Evolutionary conservation across 2,113 vertebrate species (phyloP), one percentile per base, ranked within the genome.

Genomic region (Panthera tigris): DNA sequence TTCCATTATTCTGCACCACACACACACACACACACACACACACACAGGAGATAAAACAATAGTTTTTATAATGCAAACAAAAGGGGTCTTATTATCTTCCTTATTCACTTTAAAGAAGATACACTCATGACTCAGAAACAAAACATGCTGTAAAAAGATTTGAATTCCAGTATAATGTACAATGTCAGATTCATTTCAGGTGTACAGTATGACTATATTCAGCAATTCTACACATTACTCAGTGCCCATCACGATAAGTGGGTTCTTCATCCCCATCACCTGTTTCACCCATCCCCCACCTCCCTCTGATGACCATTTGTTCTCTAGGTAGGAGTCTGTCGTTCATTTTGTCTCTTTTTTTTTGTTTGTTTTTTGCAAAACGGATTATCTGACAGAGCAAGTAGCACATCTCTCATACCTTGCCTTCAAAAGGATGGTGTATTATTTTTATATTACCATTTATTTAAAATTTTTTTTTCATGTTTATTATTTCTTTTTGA

Each of bases 41-140:
- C 3, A 61, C 50, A 50, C 50, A 50, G 12, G 39, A 68, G 45
- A 73, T 73, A 36, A 88, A 68, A 65, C 39, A 52, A 73, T 71
- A 45, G 73, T 10, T 93, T 96, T 93, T 93, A 85, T 87, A 71
- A 57, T 95, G 23, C 41, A 87, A 91, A 88, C 52, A 84, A 92
- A 85, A 83, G 16, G 16, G 21, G 79, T 36, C 31, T 65, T 79
- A 55, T 82, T 94, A 66, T 68, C 33, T 84, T 33, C 36, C 45
- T 96, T 73, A 55, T 71, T 97, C 25, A 63, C 4, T 83, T 82
- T 83, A 88, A 95, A 89, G 74, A 45, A 50, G 52, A 61, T 65
- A 91, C 92, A 87, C n/a, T 79, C n/a, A 74, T 39, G 39, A 69
- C 39, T 96, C 83, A 88, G n/a, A 8, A 93, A 63, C 80, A 97